Conservation (phyloP, 2,888 invertebrate species). For the Pemphredon lugubris region DNA sequence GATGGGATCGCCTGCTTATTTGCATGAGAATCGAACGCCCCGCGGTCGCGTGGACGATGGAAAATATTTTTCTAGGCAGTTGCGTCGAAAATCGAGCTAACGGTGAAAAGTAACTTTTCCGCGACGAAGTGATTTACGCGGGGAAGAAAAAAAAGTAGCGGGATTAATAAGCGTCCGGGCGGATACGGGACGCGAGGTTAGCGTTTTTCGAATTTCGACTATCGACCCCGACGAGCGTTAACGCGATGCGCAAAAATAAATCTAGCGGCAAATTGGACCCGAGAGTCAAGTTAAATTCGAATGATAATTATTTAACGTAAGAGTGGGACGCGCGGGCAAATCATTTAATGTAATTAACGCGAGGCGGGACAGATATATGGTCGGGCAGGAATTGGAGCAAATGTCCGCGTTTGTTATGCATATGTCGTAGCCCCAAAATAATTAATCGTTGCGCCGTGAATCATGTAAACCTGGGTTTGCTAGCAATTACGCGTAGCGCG, state of each 20-base stretch:
- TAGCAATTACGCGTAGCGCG: background rate
- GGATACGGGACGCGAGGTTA: too few relatives aligned
- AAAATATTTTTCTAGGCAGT: too few relatives aligned
- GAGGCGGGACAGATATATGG: slow-evolving; percentile 4
- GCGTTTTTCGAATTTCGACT: too few relatives aligned
- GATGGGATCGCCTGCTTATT: slow-evolving; percentile 36
- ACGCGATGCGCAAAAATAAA: too few relatives aligned
- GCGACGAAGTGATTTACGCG: too few relatives aligned
- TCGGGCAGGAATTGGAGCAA: background rate
- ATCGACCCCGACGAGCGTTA: too few relatives aligned
- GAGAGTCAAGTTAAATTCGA: background rate
- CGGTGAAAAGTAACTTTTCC: too few relatives aligned
- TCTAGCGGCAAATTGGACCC: background rate
- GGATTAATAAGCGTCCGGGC: too few relatives aligned
- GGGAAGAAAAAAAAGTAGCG: too few relatives aligned
- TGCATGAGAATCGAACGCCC: slow-evolving; percentile 53
- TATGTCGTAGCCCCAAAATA: background rate
- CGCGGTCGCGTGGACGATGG: slow-evolving; percentile 14
- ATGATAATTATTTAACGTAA: background rate
- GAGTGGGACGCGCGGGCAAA: background rate
- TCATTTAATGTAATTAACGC: slow-evolving; percentile 7
- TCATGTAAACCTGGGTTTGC: background rate
- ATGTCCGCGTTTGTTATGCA: background rate
- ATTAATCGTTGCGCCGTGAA: background rate
- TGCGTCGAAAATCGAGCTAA: too few relatives aligned